Conservation (phyloP, 1,140 invertebrate species). For the Ips nitidus region DNA sequence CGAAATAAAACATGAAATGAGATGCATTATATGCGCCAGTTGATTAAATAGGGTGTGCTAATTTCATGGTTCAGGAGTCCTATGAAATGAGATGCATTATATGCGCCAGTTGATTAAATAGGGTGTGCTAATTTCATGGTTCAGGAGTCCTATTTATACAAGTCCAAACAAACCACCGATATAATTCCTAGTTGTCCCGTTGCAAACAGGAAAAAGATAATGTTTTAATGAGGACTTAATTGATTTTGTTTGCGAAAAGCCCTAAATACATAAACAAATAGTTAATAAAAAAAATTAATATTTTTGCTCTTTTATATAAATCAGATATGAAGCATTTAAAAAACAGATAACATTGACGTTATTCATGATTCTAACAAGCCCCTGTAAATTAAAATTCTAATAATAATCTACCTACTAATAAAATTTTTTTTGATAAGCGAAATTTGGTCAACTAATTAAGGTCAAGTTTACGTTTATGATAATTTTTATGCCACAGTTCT, state of each 20-base stretch:
- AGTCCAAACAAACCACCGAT: constrained; percentile 21
- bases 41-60: constrained; percentile 28
- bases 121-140: constrained; percentile 30
- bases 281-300: too few relatives aligned
- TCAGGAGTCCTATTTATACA: constrained; percentile 19
- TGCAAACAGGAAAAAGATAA: constrained; percentile 6
- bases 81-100: constrained; percentile 14
- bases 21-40: constrained; percentile 22
- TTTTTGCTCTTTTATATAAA: too few relatives aligned
- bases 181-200: constrained; percentile 15
- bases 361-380: too few relatives aligned
- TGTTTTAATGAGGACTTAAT: constrained; percentile 14
- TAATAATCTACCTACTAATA: too few relatives aligned
- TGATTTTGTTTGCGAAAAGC: background rate
- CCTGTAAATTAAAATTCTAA: too few relatives aligned
- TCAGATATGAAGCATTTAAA: too few relatives aligned
- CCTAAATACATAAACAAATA: too few relatives aligned
- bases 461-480: constrained; percentile 9
- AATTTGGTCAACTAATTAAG: background rate
- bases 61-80: constrained; percentile 27
- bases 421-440: background rate
- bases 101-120: constrained; percentile 31
- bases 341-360: too few relatives aligned
- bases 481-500: background rate
- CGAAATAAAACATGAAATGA: background rate